Percentiles rank a stretch among this genome's conserved stretches.
These are phyloP conservation scores for Chloroceryle amazona DNA, from an alignment of 2,797 vertebrate species.

Conservation along the genomic window DNA sequence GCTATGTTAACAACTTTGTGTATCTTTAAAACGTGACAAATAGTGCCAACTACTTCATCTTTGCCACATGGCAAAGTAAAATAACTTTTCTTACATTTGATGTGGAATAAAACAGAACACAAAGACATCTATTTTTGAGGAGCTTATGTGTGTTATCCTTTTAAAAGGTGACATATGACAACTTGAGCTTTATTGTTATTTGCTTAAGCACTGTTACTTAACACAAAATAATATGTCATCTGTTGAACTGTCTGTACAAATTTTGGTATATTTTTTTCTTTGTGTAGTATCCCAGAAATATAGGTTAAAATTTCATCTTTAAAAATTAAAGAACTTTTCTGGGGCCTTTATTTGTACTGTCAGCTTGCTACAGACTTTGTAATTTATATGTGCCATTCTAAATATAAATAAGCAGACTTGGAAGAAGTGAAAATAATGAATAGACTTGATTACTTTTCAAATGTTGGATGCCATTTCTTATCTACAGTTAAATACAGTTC, in stretches of 20 bases:
- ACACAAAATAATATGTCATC: not conserved
- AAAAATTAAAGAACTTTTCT: not conserved
- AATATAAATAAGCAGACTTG: not conserved
- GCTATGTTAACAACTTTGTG: not conserved
- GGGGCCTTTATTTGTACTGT: rapidly evolving
- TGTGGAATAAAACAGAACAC: not conserved
- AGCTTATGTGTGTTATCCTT: not conserved
- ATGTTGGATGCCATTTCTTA: not conserved
- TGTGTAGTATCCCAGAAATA: not conserved
- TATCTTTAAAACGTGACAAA: not conserved
- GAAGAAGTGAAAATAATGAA: not conserved
- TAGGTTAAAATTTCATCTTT: not conserved
- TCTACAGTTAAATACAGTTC: not conserved
- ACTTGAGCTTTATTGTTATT: not conserved
- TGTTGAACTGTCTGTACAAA: not conserved
- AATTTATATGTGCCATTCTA: not conserved
- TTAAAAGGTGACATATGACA: not conserved
- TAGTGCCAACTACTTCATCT: not conserved
- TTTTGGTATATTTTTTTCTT: not conserved
- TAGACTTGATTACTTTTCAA: not conserved
- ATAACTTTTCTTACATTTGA: rapidly evolving
- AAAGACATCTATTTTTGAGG: not conserved
- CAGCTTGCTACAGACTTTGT: not conserved
- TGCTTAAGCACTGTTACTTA: not conserved
- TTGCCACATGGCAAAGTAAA: not conserved